Evolutionary conservation across 2,888 invertebrate species (phyloP), one percentile per base, ranked within the genome.

Genomic region (Parnassius smintheus): DNA sequence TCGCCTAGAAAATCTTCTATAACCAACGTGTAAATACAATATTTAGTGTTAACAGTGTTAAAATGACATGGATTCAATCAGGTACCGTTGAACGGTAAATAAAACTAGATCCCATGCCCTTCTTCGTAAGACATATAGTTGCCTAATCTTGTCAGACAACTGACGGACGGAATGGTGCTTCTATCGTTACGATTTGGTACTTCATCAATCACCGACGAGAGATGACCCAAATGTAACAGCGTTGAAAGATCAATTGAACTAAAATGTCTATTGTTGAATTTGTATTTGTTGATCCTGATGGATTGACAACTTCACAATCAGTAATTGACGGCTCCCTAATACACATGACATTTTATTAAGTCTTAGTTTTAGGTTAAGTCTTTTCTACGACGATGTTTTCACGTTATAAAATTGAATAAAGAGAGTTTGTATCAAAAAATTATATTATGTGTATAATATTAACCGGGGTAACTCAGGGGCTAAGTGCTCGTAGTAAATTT

Each of bases 201-300:
- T 92, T 95, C 66, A 82, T 94, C 67, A 93, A 94, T 73, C 88
- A 95, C 73, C 80, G 62, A 93, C 93, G 56, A 94, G 93, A 70
- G 71, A 80, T 0, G 82, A 93, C 56, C 74, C 84, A 0, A 79
- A 89, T 1, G 77, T 94, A 12, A 80, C 82, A 18, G 70, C 76
- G 2, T 75, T 94, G 66, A 92, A 93, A 13, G 88, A 94, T 61
- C 85, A 83, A 63, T 93, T 93, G 75, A 95, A 96, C 73, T 25
- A 46, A 41, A 48, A n/a, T 25, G 11, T 9, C 22, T 56, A 49
- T n/a, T n/a, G n/a, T n/a, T n/a, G n/a, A n/a, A n/a, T n/a, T n/a
- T n/a, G n/a, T n/a, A n/a, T 62, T 57, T 13, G 48, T 10, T 25
- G 46, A 56, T 46, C 51, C 51, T 52, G 58, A 58, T 58, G 11